Percentiles rank a stretch among this genome's conserved stretches.
These are phyloP conservation scores for Lepidurus apus DNA, from an alignment of 1,140 invertebrate genomes.

Conservation along the genomic window DNA sequence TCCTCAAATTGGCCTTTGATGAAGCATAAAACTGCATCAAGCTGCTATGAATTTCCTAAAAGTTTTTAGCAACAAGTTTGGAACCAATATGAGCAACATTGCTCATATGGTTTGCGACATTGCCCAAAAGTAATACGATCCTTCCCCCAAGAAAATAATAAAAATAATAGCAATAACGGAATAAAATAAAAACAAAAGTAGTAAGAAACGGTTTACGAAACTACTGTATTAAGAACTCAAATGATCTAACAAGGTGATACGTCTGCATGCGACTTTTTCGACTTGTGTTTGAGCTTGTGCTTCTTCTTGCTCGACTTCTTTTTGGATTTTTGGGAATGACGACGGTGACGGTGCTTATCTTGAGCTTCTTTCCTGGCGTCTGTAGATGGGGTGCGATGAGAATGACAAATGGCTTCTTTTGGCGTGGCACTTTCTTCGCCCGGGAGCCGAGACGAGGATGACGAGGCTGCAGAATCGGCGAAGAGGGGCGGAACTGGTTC, in stretches of 20 bases:
- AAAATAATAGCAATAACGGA: no score
- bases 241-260: neutral
- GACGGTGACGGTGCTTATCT: slow-evolving; percentile 3
- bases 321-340: neutral
- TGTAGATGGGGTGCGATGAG: neutral
- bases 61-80: neutral
- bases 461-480: neutral
- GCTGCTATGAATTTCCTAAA: neutral
- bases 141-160: no score
- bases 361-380: slow-evolving; percentile 3
- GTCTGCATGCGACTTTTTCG: neutral
- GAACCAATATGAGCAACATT: neutral
- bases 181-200: neutral
- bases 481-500: neutral
- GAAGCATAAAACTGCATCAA: slow-evolving; percentile 1
- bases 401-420: slow-evolving; percentile 19
- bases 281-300: neutral
- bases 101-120: no score
- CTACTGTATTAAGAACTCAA: neutral
- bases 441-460: neutral
- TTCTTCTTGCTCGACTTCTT: neutral
- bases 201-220: neutral
- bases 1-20: slow-evolving; percentile 10
- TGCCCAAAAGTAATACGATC: no score
- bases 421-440: neutral